A percentile compares a stretch with the other conserved stretches of the same genome.
phyloP scores from a whole-genome alignment of 2,888 invertebrate genomes.

The Athalia rosae region DNA sequence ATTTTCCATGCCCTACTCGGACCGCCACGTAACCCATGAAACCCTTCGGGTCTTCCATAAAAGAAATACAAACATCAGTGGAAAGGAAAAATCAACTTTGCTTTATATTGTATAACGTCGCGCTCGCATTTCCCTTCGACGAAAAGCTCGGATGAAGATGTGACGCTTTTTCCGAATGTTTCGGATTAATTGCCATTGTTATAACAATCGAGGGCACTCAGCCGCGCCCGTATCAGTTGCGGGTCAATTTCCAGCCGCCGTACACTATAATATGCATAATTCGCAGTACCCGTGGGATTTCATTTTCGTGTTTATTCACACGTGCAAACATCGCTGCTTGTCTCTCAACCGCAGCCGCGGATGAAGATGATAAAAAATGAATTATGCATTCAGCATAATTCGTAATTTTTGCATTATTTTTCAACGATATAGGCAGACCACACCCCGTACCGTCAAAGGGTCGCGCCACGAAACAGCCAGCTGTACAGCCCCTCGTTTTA shows the following conservation, averaged over 20 bases:
- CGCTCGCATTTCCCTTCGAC: background rate
- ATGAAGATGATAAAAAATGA: constrained; percentile 13
- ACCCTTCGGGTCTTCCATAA: no score
- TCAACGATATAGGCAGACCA: constrained; percentile 6
- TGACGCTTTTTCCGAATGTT: constrained; percentile 2
- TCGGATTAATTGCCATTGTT: constrained; percentile 23
- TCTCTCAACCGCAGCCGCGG: constrained; percentile 7
- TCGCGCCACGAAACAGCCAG: background rate
- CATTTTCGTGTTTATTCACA: constrained; percentile 15
- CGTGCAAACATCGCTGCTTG: background rate
- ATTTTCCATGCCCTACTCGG: background rate
- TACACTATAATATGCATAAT: background rate
- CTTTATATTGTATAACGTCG: no score
- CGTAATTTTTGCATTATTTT: background rate
- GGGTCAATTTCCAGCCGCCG: background rate
- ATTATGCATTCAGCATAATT: constrained; percentile 27
- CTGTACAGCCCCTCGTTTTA: constrained; percentile 10
- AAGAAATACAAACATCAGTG: no score
- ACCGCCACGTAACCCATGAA: no score
- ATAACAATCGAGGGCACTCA: constrained; percentile 10
- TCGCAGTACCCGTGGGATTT: background rate
- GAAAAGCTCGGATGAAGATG: no score
- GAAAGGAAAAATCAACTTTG: no score
- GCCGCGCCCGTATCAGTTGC: background rate
- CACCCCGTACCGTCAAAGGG: background rate